Conservation (phyloP, 2,888 invertebrate species). For the Cetonia aurata region DNA sequence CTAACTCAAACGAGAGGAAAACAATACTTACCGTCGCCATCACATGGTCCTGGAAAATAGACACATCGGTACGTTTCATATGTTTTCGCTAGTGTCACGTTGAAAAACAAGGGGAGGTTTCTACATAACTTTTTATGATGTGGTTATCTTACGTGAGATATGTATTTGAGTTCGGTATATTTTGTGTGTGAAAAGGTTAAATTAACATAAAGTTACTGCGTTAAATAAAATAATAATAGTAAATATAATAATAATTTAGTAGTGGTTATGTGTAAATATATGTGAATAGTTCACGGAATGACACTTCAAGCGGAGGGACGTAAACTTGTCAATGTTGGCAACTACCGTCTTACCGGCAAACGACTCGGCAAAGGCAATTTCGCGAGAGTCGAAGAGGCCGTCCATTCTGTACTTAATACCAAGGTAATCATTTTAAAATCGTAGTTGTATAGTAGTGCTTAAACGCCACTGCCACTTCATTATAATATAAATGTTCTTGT, state of each 20-base stretch:
- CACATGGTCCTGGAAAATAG: constrained; percentile 51
- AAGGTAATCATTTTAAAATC: constrained; percentile 69
- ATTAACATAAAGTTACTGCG: constrained; percentile 55
- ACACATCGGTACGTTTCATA: constrained; percentile 51
- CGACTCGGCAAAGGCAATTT: constrained; percentile 82
- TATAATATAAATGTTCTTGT: constrained; percentile 43
- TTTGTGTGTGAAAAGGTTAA: constrained; percentile 48
- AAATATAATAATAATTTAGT: constrained; percentile 20
- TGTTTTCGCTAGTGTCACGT: constrained; percentile 55
- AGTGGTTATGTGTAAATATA: constrained; percentile 54
- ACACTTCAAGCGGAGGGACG: constrained; percentile 56
- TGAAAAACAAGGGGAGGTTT: constrained; percentile 51
- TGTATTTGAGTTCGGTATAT: constrained; percentile 54
- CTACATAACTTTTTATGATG: constrained; percentile 56
- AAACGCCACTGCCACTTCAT: constrained; percentile 41
- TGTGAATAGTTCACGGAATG: constrained; percentile 53
- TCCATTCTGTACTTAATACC: constrained; percentile 75
- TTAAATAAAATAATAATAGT: constrained; percentile 42
- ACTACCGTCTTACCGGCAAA: constrained; percentile 78
- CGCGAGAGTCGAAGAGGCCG: constrained; percentile 80
- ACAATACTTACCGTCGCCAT: constrained; percentile 44
- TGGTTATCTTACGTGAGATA: constrained; percentile 55
- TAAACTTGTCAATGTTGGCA: constrained; percentile 74
- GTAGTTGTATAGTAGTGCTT: constrained; percentile 38
- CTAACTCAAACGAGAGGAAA: constrained; percentile 37